Conservation (phyloP, 2,888 invertebrate species). For the Cerastoderma edule region DNA sequence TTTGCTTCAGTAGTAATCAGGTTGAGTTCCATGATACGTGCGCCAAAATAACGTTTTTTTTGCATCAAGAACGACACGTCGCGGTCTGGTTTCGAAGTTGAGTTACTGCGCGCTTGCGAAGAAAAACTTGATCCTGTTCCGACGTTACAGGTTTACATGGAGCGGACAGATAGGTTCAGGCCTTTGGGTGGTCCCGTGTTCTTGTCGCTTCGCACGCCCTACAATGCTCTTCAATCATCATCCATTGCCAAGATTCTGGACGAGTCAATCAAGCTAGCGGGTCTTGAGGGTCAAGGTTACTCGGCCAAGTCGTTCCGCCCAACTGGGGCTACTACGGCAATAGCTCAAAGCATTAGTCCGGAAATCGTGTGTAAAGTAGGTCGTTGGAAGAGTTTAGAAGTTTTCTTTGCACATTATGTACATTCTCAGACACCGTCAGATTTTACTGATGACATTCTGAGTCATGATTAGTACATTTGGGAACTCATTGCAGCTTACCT, state of each 20-base stretch:
- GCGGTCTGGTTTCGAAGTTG: constrained; percentile 18
- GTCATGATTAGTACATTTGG: neutral
- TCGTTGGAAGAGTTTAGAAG: constrained; percentile 6
- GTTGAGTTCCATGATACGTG: neutral
- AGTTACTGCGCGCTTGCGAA: neutral
- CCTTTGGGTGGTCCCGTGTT: neutral
- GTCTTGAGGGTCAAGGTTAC: constrained; percentile 11
- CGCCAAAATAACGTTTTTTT: neutral
- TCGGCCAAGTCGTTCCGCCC: constrained; percentile 18
- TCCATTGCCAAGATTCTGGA: constrained; percentile 9
- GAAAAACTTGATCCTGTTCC: neutral
- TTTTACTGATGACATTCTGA: constrained; percentile 8
- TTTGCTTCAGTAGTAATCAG: constrained; percentile 8
- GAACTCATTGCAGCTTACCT: too few relatives aligned
- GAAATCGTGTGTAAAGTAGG: constrained; percentile 13
- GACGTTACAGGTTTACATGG: constrained; percentile 5
- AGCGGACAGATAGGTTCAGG: neutral
- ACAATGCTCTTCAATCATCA: neutral
- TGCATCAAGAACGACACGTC: constrained; percentile 14
- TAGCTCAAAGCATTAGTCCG: constrained; percentile 2
- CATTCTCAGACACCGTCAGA: constrained; percentile 15
- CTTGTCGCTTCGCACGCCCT: constrained; percentile 1
- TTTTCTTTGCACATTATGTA: constrained; percentile 21
- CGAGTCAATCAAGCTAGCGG: constrained; percentile 3
- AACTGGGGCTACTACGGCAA: constrained; percentile 21